phyloP scores from a whole-genome alignment of 2,888 invertebrate species.

The Drosophila atripex region DNA sequence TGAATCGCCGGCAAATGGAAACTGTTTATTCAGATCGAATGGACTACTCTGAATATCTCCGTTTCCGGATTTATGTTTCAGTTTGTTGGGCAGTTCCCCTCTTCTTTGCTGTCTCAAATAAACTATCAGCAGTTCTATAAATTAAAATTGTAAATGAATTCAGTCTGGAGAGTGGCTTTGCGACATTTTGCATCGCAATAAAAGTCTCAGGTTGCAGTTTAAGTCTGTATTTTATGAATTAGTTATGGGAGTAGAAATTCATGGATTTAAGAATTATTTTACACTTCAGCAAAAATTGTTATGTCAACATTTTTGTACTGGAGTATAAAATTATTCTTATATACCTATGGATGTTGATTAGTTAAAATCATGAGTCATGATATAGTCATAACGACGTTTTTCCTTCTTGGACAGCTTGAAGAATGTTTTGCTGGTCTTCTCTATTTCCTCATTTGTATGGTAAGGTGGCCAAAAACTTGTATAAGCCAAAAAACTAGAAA shows the following conservation, averaged over 20 bases:
- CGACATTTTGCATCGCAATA: conserved; percentile 52
- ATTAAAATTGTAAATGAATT: conserved; percentile 74
- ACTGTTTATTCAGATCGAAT: conserved; percentile 77
- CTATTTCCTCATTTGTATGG: too few species aligned
- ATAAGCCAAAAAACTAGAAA: too few species aligned
- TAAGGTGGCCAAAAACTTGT: too few species aligned
- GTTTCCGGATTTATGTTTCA: conserved; percentile 38
- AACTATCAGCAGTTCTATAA: conserved; percentile 50
- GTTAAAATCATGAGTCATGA: too few species aligned
- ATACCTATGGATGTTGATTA: conserved; percentile 14
- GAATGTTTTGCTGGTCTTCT: too few species aligned
- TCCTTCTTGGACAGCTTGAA: too few species aligned
- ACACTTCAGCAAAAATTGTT: neutral
- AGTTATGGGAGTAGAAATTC: conserved; percentile 5
- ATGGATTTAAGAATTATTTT: neutral
- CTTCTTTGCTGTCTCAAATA: conserved; percentile 27
- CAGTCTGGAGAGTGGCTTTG: conserved; percentile 50
- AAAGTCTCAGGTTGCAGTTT: conserved; percentile 33
- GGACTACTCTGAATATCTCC: conserved; percentile 52
- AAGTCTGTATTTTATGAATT: neutral
- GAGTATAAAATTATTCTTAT: conserved; percentile 8
- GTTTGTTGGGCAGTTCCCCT: conserved; percentile 13
- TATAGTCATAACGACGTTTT: too few species aligned
- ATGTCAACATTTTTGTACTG: neutral
- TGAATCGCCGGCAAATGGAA: conserved; percentile 59